Percentiles rank a stretch among this genome's conserved stretches.
Evolutionary conservation across 2,888 invertebrate genomes (phyloP).

Genomic region (Tyria jacobaeae): DNA sequence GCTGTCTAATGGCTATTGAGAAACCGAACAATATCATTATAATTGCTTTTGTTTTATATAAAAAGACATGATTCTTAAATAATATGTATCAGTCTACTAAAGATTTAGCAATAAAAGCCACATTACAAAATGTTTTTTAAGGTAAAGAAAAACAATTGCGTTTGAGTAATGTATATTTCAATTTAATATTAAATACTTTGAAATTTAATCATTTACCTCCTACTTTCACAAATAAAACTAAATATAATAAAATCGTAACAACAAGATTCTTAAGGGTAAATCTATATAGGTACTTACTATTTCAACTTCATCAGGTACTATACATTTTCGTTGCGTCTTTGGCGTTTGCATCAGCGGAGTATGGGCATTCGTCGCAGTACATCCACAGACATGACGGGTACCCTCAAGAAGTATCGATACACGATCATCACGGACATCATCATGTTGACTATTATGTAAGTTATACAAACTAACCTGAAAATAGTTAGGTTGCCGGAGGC

Average conservation of each 20-base stretch:
- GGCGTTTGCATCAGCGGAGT: constrained; percentile 54
- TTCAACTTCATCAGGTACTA: constrained; percentile 21
- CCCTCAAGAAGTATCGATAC: constrained; percentile 25
- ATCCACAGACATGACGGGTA: constrained; percentile 52
- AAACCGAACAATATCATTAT: constrained; percentile 39
- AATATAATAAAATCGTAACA: too few species aligned
- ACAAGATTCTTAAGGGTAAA: too few species aligned
- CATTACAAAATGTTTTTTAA: constrained; percentile 44
- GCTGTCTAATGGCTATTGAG: constrained; percentile 21
- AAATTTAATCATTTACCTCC: too few species aligned
- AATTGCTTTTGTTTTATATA: constrained; percentile 49
- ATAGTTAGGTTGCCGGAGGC: too few species aligned
- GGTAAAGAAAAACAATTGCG: constrained; percentile 31
- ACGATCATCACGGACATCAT: constrained; percentile 25
- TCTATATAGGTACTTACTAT: too few species aligned
- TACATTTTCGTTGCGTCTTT: constrained; percentile 29
- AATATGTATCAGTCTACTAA: constrained; percentile 47
- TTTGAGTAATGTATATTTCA: not conserved
- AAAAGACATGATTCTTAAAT: constrained; percentile 40
- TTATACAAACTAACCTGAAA: not conserved
- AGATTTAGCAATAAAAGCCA: constrained; percentile 26
- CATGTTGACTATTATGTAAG: constrained; percentile 43
- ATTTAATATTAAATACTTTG: too few species aligned
- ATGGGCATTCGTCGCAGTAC: constrained; percentile 70
- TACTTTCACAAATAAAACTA: too few species aligned